These are phyloP conservation scores for Napeogenes sylphis DNA, from an alignment of 2,888 invertebrate species.

Conservation along the genomic window DNA sequence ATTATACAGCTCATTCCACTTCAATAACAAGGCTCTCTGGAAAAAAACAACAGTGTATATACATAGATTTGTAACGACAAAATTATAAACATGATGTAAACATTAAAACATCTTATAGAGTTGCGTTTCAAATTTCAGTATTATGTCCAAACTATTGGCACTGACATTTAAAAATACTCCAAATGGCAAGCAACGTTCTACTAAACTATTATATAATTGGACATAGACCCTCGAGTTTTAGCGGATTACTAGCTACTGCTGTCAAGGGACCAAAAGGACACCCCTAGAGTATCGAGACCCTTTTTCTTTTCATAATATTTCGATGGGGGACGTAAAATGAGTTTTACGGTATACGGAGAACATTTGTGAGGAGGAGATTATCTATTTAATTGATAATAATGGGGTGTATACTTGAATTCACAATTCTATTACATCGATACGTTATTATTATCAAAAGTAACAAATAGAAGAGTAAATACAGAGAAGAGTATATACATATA, in stretches of 20 bases:
- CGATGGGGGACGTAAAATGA: slow-evolving; percentile 54
- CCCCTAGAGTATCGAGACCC: slow-evolving; percentile 33
- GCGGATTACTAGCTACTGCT: slow-evolving; percentile 67
- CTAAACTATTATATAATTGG: slow-evolving; percentile 56
- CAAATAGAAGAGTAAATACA: background rate
- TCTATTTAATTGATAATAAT: slow-evolving; percentile 34
- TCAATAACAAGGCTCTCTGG: background rate
- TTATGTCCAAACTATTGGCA: background rate
- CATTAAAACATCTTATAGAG: background rate
- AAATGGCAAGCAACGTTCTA: slow-evolving; percentile 46
- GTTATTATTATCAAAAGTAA: slow-evolving; percentile 6
- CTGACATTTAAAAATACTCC: slow-evolving; percentile 29
- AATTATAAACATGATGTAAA: too few species aligned
- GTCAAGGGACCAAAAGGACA: slow-evolving; percentile 50
- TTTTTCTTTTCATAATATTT: slow-evolving; percentile 50
- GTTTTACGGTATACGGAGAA: slow-evolving; percentile 51
- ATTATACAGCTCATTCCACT: slow-evolving; percentile 12
- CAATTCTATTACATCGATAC: slow-evolving; percentile 13
- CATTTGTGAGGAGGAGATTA: slow-evolving; percentile 41
- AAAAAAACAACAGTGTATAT: background rate
- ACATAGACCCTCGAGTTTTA: slow-evolving; percentile 62
- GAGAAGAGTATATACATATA: too few species aligned
- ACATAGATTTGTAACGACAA: too few species aligned
- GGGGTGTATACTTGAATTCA: slow-evolving; percentile 18
- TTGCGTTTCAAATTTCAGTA: background rate